A percentile compares a stretch with the other conserved stretches of the same genome.
Evolutionary conservation across 2,797 vertebrate genomes (phyloP).

Genomic region (Tenualosa ilisha): DNA sequence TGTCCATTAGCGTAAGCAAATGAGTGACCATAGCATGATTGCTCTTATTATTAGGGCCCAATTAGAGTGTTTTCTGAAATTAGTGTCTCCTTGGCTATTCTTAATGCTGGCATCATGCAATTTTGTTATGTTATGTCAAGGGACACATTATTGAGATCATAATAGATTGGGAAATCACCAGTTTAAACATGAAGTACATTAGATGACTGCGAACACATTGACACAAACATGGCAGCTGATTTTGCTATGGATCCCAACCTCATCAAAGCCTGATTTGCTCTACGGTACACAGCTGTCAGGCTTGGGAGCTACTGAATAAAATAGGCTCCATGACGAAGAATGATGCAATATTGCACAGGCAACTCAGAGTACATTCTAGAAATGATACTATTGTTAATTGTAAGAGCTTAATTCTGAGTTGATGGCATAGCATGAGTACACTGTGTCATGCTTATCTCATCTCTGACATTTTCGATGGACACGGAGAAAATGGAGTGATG

Average conservation of each 20-base stretch:
- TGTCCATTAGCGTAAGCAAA: constrained; percentile 25
- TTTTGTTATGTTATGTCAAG: constrained; percentile 17
- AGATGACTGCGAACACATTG: not conserved
- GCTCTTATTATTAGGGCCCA: not conserved
- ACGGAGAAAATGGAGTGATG: constrained; percentile 1
- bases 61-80: not conserved
- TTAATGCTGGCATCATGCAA: not conserved
- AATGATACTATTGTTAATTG: not conserved
- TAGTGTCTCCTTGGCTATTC: not conserved
- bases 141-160: not conserved
- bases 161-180: constrained; percentile 4
- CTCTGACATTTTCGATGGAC: constrained; percentile 13
- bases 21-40: not conserved
- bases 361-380: not conserved
- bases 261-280: not conserved
- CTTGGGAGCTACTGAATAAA: not conserved
- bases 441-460: constrained; percentile 14
- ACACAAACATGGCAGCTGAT: not conserved
- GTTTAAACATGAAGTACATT: constrained; percentile 15
- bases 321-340: not conserved
- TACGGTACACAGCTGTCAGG: not conserved
- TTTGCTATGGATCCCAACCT: not conserved
- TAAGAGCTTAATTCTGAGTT: not conserved
- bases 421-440: not conserved
- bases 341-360: not conserved